Percentiles rank a stretch among this genome's conserved stretches.
Evolutionary conservation across 2,113 vertebrate species (phyloP).

Genomic region (Platysternon megacephalum): DNA sequence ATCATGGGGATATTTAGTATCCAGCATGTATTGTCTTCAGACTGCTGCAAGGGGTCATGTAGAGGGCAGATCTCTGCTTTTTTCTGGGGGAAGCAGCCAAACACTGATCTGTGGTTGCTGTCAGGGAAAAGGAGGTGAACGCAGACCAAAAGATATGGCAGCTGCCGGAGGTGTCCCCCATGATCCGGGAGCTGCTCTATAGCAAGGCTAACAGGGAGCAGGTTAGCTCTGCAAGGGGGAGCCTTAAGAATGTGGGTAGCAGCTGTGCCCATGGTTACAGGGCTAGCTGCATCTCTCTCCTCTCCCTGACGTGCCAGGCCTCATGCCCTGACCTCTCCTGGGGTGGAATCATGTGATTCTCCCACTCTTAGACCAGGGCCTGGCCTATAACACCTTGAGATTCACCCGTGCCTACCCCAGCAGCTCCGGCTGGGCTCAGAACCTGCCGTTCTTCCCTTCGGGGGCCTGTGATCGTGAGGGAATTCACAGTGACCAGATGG

Average conservation of each 20-base stretch:
- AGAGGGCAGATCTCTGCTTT: background rate
- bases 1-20: background rate
- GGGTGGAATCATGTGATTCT: no score
- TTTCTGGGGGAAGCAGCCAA: no score
- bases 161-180: background rate
- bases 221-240: background rate
- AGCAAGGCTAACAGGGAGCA: no score
- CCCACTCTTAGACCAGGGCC: background rate
- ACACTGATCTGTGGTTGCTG: no score
- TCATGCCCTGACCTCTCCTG: no score
- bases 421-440: background rate
- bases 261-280: background rate
- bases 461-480: background rate
- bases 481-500: background rate
- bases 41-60: background rate
- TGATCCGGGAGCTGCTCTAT: background rate
- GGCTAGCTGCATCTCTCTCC: background rate
- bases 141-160: background rate
- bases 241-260: background rate
- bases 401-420: background rate
- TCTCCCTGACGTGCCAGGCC: background rate
- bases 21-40: background rate
- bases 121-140: background rate
- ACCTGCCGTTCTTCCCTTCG: background rate
- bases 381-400: background rate